A percentile compares a stretch with the other conserved stretches of the same genome.
phyloP scores from a whole-genome alignment of 2,888 invertebrate genomes.

The Gryllus longicercus region DNA sequence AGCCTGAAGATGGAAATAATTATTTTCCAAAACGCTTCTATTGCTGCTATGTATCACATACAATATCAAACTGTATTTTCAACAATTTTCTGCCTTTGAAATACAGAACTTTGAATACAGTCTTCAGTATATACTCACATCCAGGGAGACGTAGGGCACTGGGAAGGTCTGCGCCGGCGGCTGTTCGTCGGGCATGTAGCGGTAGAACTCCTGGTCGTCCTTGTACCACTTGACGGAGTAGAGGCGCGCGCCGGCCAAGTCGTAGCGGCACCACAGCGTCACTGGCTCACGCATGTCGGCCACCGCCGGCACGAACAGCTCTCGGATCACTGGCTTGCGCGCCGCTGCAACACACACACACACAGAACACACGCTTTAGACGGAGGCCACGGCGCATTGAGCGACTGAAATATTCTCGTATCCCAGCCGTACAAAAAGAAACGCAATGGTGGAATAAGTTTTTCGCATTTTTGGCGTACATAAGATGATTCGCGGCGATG shows the following conservation, averaged over 20 bases:
- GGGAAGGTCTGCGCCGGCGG: background rate
- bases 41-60: no score
- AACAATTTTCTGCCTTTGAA: no score
- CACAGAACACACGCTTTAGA: no score
- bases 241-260: background rate
- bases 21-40: no score
- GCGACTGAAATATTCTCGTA: no score
- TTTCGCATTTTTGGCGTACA: no score
- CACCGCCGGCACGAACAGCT: background rate
- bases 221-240: constrained; percentile 7
- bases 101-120: background rate
- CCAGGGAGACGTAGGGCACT: background rate
- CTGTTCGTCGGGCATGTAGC: background rate
- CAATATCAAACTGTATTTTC: no score
- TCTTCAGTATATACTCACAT: background rate
- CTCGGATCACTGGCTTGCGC: background rate
- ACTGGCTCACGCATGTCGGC: background rate
- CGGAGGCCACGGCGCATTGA: no score
- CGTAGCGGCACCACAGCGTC: background rate
- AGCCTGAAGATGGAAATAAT: no score
- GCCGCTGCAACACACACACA: background rate
- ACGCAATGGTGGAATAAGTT: no score
- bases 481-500: no score
- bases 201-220: constrained; percentile 17
- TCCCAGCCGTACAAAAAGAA: no score